These are phyloP conservation scores for Luffia ferchaultella DNA, from an alignment of 2,888 invertebrate genomes.

Conservation along the genomic window DNA sequence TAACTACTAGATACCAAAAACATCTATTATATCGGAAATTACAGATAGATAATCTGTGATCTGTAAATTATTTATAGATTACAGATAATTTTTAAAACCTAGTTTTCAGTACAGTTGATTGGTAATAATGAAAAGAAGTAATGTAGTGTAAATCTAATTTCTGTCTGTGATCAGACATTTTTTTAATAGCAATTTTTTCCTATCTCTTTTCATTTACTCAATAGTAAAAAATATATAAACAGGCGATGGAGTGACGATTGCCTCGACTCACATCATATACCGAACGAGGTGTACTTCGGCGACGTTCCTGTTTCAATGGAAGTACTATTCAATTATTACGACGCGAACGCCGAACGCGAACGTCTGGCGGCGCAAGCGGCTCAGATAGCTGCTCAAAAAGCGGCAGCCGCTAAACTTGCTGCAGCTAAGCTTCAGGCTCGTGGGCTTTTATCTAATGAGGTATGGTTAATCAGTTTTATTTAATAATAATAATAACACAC, in stretches of 20 bases:
- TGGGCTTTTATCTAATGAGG: slow-evolving; percentile 14
- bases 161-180: no score
- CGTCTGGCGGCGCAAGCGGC: slow-evolving; percentile 47
- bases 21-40: no score
- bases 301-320: slow-evolving; percentile 55
- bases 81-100: neutral
- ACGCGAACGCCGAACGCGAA: slow-evolving; percentile 58
- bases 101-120: neutral
- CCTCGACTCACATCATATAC: slow-evolving; percentile 58
- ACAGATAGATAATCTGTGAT: no score
- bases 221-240: slow-evolving; percentile 2
- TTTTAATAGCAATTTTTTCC: no score
- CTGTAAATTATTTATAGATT: no score
- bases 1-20: no score
- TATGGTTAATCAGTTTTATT: neutral
- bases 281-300: slow-evolving; percentile 63
- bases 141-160: neutral
- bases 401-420: slow-evolving; percentile 47
- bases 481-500: no score
- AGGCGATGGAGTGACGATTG: slow-evolving; percentile 65
- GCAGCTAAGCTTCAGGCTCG: slow-evolving; percentile 38
- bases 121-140: neutral
- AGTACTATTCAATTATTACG: slow-evolving; percentile 59
- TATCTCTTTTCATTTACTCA: neutral
- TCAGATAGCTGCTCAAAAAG: slow-evolving; percentile 55